Percentiles rank a stretch among this genome's conserved stretches.
Evolutionary conservation across 2,113 vertebrate species (phyloP).

Genomic region (Bujurquina vittata): DNA sequence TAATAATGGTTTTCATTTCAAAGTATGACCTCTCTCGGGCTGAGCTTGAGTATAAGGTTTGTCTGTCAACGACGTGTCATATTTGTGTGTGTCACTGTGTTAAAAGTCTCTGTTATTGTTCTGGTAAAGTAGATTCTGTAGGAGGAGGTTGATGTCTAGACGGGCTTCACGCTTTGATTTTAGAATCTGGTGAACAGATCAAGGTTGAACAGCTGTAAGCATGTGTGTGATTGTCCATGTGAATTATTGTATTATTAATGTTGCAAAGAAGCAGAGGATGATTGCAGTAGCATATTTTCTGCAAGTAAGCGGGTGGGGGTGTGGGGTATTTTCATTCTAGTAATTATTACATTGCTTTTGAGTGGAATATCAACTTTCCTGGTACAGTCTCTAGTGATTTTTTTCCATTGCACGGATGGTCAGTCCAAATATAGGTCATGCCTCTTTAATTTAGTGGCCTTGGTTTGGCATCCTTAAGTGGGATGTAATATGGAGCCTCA

Average conservation of each 20-base stretch:
- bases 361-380: conserved; percentile 25
- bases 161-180: conserved; percentile 48
- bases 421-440: conserved; percentile 55
- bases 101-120: conserved; percentile 8
- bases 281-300: not conserved
- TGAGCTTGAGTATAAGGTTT: not conserved
- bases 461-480: conserved; percentile 46
- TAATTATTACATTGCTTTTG: conserved; percentile 1
- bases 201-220: conserved; percentile 19
- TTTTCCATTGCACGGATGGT: conserved; percentile 31
- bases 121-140: conserved; percentile 39
- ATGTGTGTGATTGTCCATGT: not conserved
- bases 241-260: not conserved
- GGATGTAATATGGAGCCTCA: conserved; percentile 6
- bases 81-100: not conserved
- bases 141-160: conserved; percentile 62
- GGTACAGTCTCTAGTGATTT: conserved; percentile 1
- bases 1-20: conserved; percentile 47
- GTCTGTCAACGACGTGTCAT: not conserved
- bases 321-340: not conserved
- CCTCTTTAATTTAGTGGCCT: conserved; percentile 57
- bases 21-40: not conserved
- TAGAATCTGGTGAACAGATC: conserved; percentile 38
- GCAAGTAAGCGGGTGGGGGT: not conserved
- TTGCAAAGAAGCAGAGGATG: not conserved